A percentile compares a stretch with the other conserved stretches of the same genome.
These are phyloP conservation scores for Ectemnius lituratus DNA, from an alignment of 2,888 invertebrate species.

Conservation along the genomic window DNA sequence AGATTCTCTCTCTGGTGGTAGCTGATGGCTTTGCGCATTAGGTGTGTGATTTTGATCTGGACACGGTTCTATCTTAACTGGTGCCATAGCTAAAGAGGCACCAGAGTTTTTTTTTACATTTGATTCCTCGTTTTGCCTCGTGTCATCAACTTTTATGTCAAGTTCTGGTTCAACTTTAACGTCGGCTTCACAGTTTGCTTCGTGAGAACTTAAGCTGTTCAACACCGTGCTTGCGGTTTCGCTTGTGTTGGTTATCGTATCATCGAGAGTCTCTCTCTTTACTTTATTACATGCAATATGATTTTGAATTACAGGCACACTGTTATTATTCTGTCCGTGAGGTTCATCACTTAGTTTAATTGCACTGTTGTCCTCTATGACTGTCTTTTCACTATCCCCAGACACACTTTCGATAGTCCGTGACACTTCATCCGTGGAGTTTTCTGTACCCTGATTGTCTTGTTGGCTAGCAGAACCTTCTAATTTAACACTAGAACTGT, in stretches of 20 bases:
- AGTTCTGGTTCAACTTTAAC: conserved; percentile 61
- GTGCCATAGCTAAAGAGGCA: conserved; percentile 44
- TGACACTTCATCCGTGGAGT: conserved; percentile 45
- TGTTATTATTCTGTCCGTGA: conserved; percentile 69
- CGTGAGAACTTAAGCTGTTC: conserved; percentile 53
- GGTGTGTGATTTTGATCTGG: conserved; percentile 70
- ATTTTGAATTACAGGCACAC: conserved; percentile 74
- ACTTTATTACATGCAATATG: conserved; percentile 68
- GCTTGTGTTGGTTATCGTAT: conserved; percentile 41
- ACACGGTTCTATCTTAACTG: conserved; percentile 55
- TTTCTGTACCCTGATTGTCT: conserved; percentile 59
- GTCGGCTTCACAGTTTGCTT: conserved; percentile 56
- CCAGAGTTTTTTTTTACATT: conserved; percentile 44
- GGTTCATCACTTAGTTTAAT: conserved; percentile 66
- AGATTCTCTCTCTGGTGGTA: conserved; percentile 55
- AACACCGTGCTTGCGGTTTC: conserved; percentile 30
- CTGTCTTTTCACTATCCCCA: conserved; percentile 51
- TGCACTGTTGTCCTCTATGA: conserved; percentile 60
- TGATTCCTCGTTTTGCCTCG: conserved; percentile 57
- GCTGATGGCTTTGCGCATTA: conserved; percentile 69
- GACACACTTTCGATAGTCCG: conserved; percentile 43
- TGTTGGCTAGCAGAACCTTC: conserved; percentile 56
- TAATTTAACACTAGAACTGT: conserved; percentile 60
- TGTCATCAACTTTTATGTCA: conserved; percentile 58
- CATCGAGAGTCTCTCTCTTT: conserved; percentile 62